A percentile compares a stretch with the other conserved stretches of the same genome.
Conservation (phyloP, 2,888 invertebrate genomes). For the Synanthedon formicaeformis region DNA sequence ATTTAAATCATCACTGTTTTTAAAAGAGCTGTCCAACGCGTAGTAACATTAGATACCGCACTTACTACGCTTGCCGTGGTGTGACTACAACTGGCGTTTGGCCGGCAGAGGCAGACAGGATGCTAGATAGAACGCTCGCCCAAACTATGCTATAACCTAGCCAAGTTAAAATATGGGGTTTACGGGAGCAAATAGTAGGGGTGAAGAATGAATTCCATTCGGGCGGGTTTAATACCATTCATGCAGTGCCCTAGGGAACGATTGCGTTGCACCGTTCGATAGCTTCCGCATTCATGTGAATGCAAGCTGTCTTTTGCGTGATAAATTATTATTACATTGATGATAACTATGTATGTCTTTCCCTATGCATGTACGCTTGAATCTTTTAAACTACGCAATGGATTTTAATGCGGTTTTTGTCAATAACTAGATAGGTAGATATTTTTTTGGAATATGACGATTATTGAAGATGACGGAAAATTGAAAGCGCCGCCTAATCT, state of each 20-base stretch:
- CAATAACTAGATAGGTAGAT: too few relatives aligned
- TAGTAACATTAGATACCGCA: slow-evolving; percentile 27
- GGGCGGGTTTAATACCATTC: slow-evolving; percentile 51
- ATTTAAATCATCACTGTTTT: neutral
- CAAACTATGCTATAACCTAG: slow-evolving; percentile 53
- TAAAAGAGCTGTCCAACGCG: neutral
- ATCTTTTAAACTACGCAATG: too few relatives aligned
- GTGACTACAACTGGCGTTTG: slow-evolving; percentile 28
- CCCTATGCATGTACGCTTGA: too few relatives aligned
- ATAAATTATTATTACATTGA: neutral
- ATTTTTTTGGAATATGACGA: too few relatives aligned
- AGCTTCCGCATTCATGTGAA: slow-evolving; percentile 47
- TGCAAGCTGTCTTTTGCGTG: slow-evolving; percentile 1
- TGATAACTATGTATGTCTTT: neutral
- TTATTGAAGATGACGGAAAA: too few relatives aligned
- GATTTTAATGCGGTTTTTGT: too few relatives aligned
- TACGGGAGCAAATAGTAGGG: slow-evolving; percentile 23
- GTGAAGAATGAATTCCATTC: slow-evolving; percentile 31
- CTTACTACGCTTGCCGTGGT: slow-evolving; percentile 42
- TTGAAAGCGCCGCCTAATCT: too few relatives aligned
- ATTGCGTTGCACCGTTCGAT: slow-evolving; percentile 31
- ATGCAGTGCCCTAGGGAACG: slow-evolving; percentile 30
- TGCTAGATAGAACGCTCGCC: slow-evolving; percentile 41
- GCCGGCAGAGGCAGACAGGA: slow-evolving; percentile 25
- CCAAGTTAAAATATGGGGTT: slow-evolving; percentile 51